Evolutionary conservation across 2,113 vertebrate species (phyloP).

Genomic region (Ictidomys tridecemlineatus): DNA sequence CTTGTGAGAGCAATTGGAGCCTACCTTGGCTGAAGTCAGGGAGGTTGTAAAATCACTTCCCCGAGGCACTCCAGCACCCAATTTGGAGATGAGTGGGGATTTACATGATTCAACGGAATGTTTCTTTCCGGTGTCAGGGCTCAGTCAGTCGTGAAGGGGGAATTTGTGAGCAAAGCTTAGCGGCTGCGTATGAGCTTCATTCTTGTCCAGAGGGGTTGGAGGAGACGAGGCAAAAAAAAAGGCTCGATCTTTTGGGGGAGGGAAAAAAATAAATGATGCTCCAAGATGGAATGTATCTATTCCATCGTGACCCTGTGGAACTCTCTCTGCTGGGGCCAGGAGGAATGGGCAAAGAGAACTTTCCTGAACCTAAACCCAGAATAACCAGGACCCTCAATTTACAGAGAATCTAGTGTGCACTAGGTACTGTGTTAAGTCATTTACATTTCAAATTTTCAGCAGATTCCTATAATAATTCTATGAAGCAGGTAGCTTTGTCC

Average conservation of each 20-base stretch:
- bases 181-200: background rate
- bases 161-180: slow-evolving; percentile 67
- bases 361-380: background rate
- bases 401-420: background rate
- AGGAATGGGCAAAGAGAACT: background rate
- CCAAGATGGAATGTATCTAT: background rate
- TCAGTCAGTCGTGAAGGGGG: slow-evolving; percentile 67
- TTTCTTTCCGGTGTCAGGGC: slow-evolving; percentile 52
- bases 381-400: background rate
- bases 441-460: background rate
- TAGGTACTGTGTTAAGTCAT: background rate
- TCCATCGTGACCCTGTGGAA: rapidly evolving
- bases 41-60: slow-evolving; percentile 73
- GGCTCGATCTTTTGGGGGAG: background rate
- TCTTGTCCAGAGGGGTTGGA: background rate
- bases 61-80: slow-evolving; percentile 66
- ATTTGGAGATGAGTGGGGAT: slow-evolving; percentile 75
- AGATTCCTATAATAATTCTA: background rate
- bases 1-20: background rate
- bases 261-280: background rate
- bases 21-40: slow-evolving; percentile 57
- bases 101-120: slow-evolving; percentile 66
- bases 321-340: background rate
- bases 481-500: background rate
- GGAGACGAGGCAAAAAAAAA: background rate